Evolutionary conservation across 2,113 vertebrate genomes (phyloP), one percentile per base, ranked within the genome.

Genomic region (Pardalotus punctatus): DNA sequence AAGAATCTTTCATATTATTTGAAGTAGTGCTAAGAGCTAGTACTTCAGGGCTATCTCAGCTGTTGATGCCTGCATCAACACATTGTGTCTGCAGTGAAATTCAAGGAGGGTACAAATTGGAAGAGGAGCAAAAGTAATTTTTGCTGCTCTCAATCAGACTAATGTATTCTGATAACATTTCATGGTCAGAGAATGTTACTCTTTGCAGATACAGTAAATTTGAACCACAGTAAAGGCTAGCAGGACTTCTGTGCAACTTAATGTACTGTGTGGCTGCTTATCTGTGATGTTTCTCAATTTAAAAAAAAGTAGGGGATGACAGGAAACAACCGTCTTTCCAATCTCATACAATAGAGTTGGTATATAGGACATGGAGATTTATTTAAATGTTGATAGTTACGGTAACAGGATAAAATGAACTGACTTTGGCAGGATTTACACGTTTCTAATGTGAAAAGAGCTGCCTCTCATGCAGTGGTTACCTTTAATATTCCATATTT

Each of bases 11-110:
- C 50, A 28, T n/a, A 47, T 82, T 76, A 69, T 82, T 88, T 92
- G 81, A 95, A 56, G 82, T 91, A 87, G 22, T 69, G 65, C 61
- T 82, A 82, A 89, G 88, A 93, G 92, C 43, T 82, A 11, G 43
- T 90, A 84, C 71, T 94, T 89, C 48, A 76, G 79, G 83, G 60
- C 57, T 71, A 27, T 74, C n/a, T 96, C 65, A 71, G 51, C 51
- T 87, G 28, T 81, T 87, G 78, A 64, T 67, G 38, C 6, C 38
- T 53, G 22, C 56, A 74, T 94, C 78, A 87, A 92, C 21, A 47
- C 23, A 58, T 25, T 36, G 38, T 4, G 3, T 62, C 81, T 91
- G 66, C 61, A 80, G 24, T 40, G 70, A 93, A 93, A 82, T 76
- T 50, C 5, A 4, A 71, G 48, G 40, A 90, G 11, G 14, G 16